Evolutionary conservation across 2,113 vertebrate genomes (phyloP).

Genomic region (Tringa solitaria): DNA sequence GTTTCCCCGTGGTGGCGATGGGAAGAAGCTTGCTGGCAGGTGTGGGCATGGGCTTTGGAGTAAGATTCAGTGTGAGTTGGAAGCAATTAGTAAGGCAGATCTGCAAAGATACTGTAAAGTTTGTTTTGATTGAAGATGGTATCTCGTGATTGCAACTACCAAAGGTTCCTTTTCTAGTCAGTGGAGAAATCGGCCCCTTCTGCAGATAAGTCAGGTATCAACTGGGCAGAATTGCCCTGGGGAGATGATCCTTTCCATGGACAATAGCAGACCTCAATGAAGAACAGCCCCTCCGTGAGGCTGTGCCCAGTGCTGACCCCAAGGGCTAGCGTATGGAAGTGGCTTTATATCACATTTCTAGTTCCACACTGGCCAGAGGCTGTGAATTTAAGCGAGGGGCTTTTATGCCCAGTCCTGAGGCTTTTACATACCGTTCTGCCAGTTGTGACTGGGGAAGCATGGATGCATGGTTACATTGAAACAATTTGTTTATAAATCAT

Average conservation of each 20-base stretch:
- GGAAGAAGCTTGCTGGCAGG: not conserved
- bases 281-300: not conserved
- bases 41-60: not conserved
- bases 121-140: not conserved
- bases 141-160: not conserved
- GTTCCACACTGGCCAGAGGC: not conserved
- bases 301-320: fast-evolving
- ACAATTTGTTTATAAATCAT: not conserved
- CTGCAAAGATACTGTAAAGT: not conserved
- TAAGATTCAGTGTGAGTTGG: not conserved
- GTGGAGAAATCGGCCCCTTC: not conserved
- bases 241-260: not conserved
- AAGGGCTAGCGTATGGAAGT: not conserved
- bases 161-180: not conserved
- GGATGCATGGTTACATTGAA: not conserved
- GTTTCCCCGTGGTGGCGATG: not conserved
- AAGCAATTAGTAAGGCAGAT: not conserved
- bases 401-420: not conserved
- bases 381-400: not conserved
- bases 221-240: not conserved
- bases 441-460: not conserved
- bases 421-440: not conserved
- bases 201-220: not conserved
- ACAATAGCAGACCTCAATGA: not conserved
- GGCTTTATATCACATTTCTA: not conserved